These are phyloP conservation scores for Ormyrus nitidulus DNA, from an alignment of 2,888 invertebrate species.

Conservation along the genomic window DNA sequence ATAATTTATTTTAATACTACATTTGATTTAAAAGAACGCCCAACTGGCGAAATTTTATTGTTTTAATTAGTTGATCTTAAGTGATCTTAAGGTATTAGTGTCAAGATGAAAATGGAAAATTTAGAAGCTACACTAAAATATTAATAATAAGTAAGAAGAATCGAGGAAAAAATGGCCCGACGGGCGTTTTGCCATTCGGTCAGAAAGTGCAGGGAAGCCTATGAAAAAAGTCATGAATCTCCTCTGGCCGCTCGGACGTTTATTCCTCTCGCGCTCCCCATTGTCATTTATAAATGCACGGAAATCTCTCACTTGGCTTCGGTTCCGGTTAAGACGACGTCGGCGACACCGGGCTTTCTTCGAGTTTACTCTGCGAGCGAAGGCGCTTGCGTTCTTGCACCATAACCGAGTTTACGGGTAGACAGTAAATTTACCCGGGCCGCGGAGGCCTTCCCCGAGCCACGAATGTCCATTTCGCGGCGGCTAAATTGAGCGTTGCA, in stretches of 20 bases:
- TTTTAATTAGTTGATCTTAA: too few species aligned
- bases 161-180: too few species aligned
- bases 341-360: constrained; percentile 31
- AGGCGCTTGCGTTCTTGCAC: background rate
- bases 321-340: constrained; percentile 10
- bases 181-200: too few species aligned
- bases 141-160: too few species aligned
- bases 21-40: too few species aligned
- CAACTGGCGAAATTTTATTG: too few species aligned
- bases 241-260: background rate
- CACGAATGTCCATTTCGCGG: constrained; percentile 61
- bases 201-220: background rate
- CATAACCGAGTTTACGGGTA: constrained; percentile 36
- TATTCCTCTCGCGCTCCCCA: constrained; percentile 29
- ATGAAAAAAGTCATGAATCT: constrained; percentile 8
- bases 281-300: constrained; percentile 41
- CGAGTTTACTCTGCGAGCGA: constrained; percentile 19
- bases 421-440: constrained; percentile 49
- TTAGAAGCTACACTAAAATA: too few species aligned
- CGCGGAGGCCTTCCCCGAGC: constrained; percentile 31
- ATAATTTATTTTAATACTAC: too few species aligned
- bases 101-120: too few species aligned
- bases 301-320: constrained; percentile 33
- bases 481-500: constrained; percentile 69
- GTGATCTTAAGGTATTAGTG: too few species aligned